Percentiles rank a stretch among this genome's conserved stretches.
These are phyloP conservation scores for Vidua macroura DNA, from an alignment of 2,113 vertebrate genomes.

Conservation along the genomic window DNA sequence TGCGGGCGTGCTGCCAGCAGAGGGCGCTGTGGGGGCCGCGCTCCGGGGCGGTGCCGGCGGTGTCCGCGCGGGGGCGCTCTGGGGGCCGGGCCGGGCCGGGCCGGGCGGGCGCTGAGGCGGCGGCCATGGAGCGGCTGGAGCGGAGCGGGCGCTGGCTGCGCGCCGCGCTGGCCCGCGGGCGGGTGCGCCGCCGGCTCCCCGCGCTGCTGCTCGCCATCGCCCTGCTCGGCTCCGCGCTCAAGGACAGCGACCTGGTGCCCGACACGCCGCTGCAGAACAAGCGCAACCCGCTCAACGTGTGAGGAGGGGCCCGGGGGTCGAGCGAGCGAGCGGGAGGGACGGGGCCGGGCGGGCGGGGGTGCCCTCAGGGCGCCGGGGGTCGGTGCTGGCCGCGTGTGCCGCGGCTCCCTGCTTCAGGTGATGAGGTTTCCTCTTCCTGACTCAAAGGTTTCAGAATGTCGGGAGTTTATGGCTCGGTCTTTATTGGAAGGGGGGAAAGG, in stretches of 20 bases:
- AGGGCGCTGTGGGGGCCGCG: no score
- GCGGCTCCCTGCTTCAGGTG: rapidly evolving
- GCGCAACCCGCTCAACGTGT: neutral
- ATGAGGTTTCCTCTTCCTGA: neutral
- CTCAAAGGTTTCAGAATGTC: rapidly evolving
- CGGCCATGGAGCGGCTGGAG: neutral
- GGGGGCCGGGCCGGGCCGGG: no score
- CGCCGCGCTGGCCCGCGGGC: neutral
- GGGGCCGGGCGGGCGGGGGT: no score
- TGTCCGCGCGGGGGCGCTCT: no score
- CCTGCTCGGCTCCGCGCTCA: neutral
- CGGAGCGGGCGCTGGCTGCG: neutral
- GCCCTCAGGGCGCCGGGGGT: rapidly evolving
- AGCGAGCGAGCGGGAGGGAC: no score
- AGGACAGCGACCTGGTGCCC: neutral
- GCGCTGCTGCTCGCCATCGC: neutral
- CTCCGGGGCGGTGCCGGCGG: no score
- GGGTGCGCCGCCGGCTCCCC: neutral
- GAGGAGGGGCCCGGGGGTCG: neutral
- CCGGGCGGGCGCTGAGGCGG: no score
- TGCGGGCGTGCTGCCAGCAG: no score
- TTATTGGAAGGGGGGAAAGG: rapidly evolving
- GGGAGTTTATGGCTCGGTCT: neutral
- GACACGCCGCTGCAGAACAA: neutral
- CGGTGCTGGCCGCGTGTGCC: neutral